Percentiles rank a stretch among this genome's conserved stretches.
phyloP scores from a whole-genome alignment of 2,113 vertebrate species.

The Mirza zaza region DNA sequence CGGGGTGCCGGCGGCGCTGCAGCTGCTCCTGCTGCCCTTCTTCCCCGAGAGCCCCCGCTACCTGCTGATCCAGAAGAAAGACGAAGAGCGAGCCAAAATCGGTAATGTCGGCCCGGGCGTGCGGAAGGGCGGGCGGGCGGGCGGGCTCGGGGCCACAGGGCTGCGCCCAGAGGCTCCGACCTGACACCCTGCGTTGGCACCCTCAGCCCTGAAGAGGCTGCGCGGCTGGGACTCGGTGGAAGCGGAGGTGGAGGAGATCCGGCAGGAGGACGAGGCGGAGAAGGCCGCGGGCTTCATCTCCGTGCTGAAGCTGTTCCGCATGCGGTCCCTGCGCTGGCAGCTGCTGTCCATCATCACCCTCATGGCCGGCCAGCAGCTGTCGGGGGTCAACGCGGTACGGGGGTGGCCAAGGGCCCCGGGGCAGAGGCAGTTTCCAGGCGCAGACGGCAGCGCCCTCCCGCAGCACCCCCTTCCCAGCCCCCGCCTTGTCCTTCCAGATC shows the following conservation, averaged over 20 bases:
- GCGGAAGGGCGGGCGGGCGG: no score
- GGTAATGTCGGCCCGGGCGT: constrained; percentile 72
- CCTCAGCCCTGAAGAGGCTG: constrained; percentile 87
- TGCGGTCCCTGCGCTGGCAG: constrained; percentile 92
- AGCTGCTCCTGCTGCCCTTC: constrained; percentile 91
- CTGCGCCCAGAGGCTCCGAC: accelerated
- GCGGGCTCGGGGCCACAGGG: accelerated
- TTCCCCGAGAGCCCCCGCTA: constrained; percentile 95
- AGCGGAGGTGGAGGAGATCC: constrained; percentile 90
- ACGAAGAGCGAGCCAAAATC: constrained; percentile 83
- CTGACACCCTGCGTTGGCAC: accelerated
- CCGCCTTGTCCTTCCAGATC: constrained; percentile 83
- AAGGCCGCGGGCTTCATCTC: constrained; percentile 87
- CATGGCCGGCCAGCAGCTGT: constrained; percentile 96
- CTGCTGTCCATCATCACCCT: constrained; percentile 89
- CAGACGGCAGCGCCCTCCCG: neutral
- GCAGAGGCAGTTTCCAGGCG: accelerated
- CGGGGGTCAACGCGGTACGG: constrained; percentile 91
- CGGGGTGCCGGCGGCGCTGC: constrained; percentile 87
- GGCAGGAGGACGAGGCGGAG: constrained; percentile 88
- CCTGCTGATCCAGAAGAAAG: constrained; percentile 90
- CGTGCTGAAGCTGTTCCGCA: constrained; percentile 86
- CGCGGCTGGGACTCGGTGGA: constrained; percentile 88
- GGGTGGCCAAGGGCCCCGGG: accelerated
- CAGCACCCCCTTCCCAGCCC: neutral